Base-by-base conservation (phyloP, 2,797 vertebrate genomes). In the Vireo griseus region DNA sequence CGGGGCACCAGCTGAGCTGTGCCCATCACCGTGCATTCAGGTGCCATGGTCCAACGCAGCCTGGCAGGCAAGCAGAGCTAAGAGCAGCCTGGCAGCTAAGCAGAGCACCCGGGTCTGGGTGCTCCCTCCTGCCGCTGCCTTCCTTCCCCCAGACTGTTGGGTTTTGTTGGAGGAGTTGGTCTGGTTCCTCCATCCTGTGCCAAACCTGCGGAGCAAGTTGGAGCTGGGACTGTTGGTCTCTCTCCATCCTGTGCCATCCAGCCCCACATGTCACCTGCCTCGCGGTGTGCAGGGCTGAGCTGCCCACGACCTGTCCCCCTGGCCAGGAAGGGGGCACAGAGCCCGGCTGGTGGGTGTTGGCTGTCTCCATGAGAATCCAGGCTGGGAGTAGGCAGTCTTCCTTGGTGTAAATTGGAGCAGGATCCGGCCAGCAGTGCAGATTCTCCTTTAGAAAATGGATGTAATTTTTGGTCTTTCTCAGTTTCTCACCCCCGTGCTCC, bases 191-290 rank as follows among this genome's bases (percentile, higher is more conserved):
- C 58, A 31, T 35, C 58, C 66, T 2, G 25, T 84, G 89, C 89
- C 87, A 85, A 82, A 91, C 78, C 94, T 52, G 87, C 90, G 69
- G 93, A 92, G 65, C 75, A 6, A 83, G 88, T 80, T 57, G 94
- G 93, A 2, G 4, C 88, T 31, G 86, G 72, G 93, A 80, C 69
- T 3, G 12, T 59, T 72, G 6, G 3, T 78, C 8, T 62, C 42
- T 69, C 65, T 76, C 62, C 80, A 45, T 81, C 69, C 92, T 7
- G 28, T 86, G 95, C 75, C 83, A 82, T 35, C 80, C 94, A 86
- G 73, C 50, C 72, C 54, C 0, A 2, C 45, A 7, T 9, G 52
- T 76, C 63, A 10, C 67, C 58, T 66, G 74, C 55, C 31, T 40
- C 0, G 0, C 0, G 6, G 84, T 37, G 5, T 11, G 1, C 67